Evolutionary conservation across 2,888 invertebrate species (phyloP), one percentile per base, ranked within the genome.

Genomic region (Cephus rjabovi): DNA sequence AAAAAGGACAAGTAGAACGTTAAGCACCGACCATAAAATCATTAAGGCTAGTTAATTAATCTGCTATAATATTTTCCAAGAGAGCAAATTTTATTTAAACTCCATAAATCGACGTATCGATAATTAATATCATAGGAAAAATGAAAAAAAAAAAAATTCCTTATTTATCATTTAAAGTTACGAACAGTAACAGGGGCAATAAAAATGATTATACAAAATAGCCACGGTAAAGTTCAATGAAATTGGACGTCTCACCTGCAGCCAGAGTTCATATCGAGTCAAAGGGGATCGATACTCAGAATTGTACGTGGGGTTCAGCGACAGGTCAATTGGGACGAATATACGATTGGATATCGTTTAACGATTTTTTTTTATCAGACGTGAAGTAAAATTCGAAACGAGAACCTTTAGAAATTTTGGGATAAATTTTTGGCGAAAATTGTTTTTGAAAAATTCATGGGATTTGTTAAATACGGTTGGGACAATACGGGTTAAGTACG

Each of bases 191-290:
- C 6, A 34, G 11, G 68, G 35, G 15, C 73, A 37, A 76, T 69
- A 33, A 68, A 76, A 31, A 15, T 40, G 9, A 23, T 2, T 0
- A 56, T 23, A 56, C 9, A 56, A 23, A 56, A 56, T 9, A 23
- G 23, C 23, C 74, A 30, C 73, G 34, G 69, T 69, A 69, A 74
- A 69, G 77, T 80, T 70, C 56, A 80, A 74, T 76, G 76, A 79
- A 81, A 79, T 79, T 77, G 79, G 79, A 35, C 34, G 69, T 78
- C 74, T 37, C 30, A 56, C 69, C 34, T 56, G 33, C 23, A 37
- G 78, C 23, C 37, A 15, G 6, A 1, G 9, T 56, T 56, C 56
- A 2, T 15, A 15, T 40, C 40, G 40, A 40, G 9, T 6, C 40
- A 40, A 15, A 1, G 40, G 40, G 23, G 12, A 1, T 15, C 23